These are phyloP conservation scores for Otis tarda DNA, from an alignment of 2,113 vertebrate species.

Conservation along the genomic window DNA sequence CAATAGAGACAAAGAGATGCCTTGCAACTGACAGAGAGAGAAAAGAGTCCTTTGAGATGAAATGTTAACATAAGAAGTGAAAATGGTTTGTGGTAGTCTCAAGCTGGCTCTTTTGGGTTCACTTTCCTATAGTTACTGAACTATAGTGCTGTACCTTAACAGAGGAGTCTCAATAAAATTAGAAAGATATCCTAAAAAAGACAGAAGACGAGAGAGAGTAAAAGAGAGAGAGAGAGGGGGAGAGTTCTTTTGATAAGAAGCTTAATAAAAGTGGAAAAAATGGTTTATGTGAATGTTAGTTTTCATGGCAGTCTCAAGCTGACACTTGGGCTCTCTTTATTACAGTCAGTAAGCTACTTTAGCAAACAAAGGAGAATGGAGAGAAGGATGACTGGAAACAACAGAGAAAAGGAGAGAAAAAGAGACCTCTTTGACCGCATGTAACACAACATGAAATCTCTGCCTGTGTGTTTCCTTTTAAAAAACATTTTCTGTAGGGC, in stretches of 20 bases:
- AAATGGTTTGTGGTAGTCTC: slow-evolving; percentile 80
- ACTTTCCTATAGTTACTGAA: slow-evolving; percentile 80
- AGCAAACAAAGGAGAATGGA: slow-evolving; percentile 71
- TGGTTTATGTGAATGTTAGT: slow-evolving; percentile 77
- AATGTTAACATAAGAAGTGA: slow-evolving; percentile 82
- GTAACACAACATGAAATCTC: slow-evolving; percentile 49
- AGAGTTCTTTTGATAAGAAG: slow-evolving; percentile 74
- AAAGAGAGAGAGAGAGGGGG: slow-evolving; percentile 25
- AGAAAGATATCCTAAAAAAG: slow-evolving; percentile 79
- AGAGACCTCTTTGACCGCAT: slow-evolving; percentile 55
- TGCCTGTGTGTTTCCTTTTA: slow-evolving; percentile 12
- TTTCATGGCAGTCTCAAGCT: slow-evolving; percentile 75
- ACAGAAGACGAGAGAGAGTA: slow-evolving; percentile 66
- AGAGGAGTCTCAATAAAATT: slow-evolving; percentile 82
- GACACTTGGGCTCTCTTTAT: slow-evolving; percentile 71
- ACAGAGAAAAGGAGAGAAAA: slow-evolving; percentile 30
- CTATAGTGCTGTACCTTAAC: slow-evolving; percentile 76
- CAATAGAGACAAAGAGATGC: slow-evolving; percentile 80
- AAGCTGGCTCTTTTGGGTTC: slow-evolving; percentile 81
- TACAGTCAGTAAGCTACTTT: slow-evolving; percentile 75
- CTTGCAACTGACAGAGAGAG: slow-evolving; percentile 79
- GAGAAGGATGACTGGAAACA: slow-evolving; percentile 70
- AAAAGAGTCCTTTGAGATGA: slow-evolving; percentile 83
- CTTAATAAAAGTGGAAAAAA: slow-evolving; percentile 80
- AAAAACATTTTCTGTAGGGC: neutral